These are phyloP conservation scores for Taurulus bubalis DNA, from an alignment of 2,113 vertebrate genomes.

Conservation along the genomic window DNA sequence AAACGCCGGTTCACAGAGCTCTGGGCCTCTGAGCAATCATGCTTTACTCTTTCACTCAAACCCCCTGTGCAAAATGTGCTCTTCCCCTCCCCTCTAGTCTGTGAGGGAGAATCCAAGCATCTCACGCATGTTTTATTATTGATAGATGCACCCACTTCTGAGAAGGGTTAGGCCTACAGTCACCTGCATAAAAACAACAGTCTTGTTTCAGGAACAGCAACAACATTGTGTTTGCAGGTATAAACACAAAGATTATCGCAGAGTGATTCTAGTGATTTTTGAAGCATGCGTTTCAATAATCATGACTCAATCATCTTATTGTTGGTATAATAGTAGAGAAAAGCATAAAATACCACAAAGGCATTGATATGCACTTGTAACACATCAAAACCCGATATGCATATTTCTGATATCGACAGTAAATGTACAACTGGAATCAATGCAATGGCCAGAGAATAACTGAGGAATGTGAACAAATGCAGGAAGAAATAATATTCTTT, in stretches of 20 bases:
- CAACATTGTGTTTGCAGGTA: not conserved
- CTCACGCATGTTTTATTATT: constrained; percentile 20
- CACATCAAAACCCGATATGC: not conserved
- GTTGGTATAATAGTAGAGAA: not conserved
- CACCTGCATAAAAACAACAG: not conserved
- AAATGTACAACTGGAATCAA: not conserved
- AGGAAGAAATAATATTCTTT: not conserved
- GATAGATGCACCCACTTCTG: not conserved
- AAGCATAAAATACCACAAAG: not conserved
- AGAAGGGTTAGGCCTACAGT: not conserved
- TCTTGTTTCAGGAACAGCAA: not conserved
- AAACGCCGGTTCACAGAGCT: constrained; percentile 16
- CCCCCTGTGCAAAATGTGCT: constrained; percentile 18
- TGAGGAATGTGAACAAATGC: not conserved
- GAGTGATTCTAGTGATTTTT: not conserved
- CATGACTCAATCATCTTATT: not conserved
- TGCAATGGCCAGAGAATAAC: not conserved
- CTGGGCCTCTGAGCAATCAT: constrained; percentile 9
- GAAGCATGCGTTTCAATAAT: not conserved
- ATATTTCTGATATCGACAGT: not conserved
- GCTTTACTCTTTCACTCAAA: constrained; percentile 10
- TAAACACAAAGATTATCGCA: not conserved
- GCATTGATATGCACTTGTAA: not conserved
- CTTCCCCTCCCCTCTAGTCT: constrained; percentile 10
- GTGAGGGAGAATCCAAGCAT: constrained; percentile 19